Percentiles rank a stretch among this genome's conserved stretches.
Conservation (phyloP, 2,888 invertebrate genomes). For the Eristalinus sepulchralis region DNA sequence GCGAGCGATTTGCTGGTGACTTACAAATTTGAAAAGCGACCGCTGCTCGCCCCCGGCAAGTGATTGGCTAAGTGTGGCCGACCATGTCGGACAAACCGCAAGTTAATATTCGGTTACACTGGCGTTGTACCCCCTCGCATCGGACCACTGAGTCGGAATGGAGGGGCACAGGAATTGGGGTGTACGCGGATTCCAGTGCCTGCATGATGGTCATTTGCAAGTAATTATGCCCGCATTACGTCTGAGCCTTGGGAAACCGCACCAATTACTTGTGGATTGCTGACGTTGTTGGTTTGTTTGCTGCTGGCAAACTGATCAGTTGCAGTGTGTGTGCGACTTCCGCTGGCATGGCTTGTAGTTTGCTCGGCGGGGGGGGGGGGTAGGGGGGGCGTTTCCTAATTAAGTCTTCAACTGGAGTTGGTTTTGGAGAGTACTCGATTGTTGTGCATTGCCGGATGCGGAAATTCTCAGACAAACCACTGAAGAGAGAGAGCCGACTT, state of each 20-base stretch:
- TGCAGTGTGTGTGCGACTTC: not conserved
- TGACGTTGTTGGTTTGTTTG: constrained; percentile 9
- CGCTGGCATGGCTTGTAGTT: not conserved
- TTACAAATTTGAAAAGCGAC: not conserved
- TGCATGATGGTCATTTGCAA: constrained; percentile 25
- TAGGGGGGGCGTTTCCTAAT: no score
- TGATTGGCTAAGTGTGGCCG: not conserved
- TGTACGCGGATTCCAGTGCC: constrained; percentile 14
- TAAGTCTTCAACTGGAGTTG: not conserved
- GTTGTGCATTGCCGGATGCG: not conserved
- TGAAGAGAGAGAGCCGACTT: not conserved
- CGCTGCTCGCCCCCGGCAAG: not conserved
- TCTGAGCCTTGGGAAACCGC: constrained; percentile 23
- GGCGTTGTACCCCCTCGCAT: not conserved
- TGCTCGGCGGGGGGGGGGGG: not conserved
- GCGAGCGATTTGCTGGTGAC: not conserved
- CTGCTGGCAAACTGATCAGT: not conserved
- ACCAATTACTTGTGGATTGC: constrained; percentile 25
- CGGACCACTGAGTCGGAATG: not conserved
- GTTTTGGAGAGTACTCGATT: not conserved
- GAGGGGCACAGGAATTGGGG: not conserved
- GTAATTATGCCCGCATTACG: constrained; percentile 51
- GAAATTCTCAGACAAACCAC: not conserved
- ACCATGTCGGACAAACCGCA: constrained; percentile 14
- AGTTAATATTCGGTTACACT: constrained; percentile 34